Conservation (phyloP, 2,888 invertebrate genomes). For the Silvanus unidentatus region DNA sequence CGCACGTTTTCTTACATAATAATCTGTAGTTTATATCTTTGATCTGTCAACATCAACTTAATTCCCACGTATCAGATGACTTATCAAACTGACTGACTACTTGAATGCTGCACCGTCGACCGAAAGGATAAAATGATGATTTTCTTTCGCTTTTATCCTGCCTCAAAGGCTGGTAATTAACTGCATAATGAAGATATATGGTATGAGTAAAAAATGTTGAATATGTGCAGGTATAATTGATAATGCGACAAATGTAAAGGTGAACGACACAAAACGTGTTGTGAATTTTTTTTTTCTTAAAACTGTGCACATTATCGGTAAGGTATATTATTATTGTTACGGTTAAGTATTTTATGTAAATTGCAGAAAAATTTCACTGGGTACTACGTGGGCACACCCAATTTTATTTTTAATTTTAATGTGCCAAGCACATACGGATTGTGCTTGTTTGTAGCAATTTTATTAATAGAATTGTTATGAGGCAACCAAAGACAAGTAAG, state of each 20-base stretch:
- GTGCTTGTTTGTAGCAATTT: too few species aligned
- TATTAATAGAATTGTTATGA: too few species aligned
- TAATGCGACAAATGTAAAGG: conserved; percentile 15
- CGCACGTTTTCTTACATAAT: conserved; percentile 6
- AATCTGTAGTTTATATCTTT: conserved; percentile 2
- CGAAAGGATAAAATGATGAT: not conserved
- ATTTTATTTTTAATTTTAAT: not conserved
- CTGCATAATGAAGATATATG: too few species aligned
- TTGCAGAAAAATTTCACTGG: not conserved
- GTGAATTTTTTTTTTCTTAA: conserved; percentile 22
- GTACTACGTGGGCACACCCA: conserved; percentile 3
- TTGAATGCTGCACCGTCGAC: too few species aligned
- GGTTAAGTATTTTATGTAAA: conserved; percentile 4
- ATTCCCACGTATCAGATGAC: conserved; percentile 3
- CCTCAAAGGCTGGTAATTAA: not conserved
- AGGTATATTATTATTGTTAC: not conserved
- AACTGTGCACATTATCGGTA: not conserved
- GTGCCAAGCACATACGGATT: too few species aligned
- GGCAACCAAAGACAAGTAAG: too few species aligned
- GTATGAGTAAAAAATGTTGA: too few species aligned
- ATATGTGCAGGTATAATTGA: too few species aligned
- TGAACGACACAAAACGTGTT: conserved; percentile 26
- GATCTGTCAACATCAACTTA: conserved; percentile 5
- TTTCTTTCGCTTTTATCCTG: not conserved
- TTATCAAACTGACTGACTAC: too few species aligned